Evolutionary conservation across 2,888 invertebrate species (phyloP).

Genomic region (Metallyticus violacea): DNA sequence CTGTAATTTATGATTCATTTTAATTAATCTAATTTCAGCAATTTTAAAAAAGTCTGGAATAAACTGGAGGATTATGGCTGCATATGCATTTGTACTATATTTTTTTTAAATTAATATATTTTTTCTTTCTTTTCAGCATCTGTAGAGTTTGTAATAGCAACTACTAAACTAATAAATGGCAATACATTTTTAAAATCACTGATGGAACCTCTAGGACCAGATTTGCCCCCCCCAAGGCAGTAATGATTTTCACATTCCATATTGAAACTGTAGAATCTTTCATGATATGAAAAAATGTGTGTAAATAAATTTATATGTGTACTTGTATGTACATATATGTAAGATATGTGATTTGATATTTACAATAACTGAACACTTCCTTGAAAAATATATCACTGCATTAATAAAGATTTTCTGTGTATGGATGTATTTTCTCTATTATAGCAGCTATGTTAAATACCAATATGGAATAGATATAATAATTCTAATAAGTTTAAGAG

Average conservation of each 20-base stretch:
- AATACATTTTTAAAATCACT: slow-evolving; percentile 77
- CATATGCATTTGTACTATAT: background rate
- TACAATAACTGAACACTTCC: no score
- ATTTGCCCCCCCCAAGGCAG: slow-evolving; percentile 2
- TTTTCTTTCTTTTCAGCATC: slow-evolving; percentile 52
- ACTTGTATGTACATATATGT: background rate
- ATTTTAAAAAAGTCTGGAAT: background rate
- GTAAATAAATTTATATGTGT: background rate
- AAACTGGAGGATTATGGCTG: no score
- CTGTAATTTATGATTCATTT: background rate
- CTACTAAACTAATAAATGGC: slow-evolving; percentile 91
- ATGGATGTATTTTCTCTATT: no score
- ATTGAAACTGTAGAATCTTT: background rate
- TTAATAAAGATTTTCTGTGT: no score
- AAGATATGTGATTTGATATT: no score
- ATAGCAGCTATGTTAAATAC: no score
- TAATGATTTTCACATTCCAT: background rate
- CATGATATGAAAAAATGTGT: background rate
- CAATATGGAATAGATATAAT: no score
- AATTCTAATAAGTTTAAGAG: no score
- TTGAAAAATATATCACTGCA: no score
- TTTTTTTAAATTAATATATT: background rate
- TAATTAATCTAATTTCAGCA: background rate
- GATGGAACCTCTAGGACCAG: slow-evolving; percentile 51
- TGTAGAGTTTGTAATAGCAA: slow-evolving; percentile 86